phyloP scores from a whole-genome alignment of 2,113 vertebrate genomes.

The Gobio gobio region DNA sequence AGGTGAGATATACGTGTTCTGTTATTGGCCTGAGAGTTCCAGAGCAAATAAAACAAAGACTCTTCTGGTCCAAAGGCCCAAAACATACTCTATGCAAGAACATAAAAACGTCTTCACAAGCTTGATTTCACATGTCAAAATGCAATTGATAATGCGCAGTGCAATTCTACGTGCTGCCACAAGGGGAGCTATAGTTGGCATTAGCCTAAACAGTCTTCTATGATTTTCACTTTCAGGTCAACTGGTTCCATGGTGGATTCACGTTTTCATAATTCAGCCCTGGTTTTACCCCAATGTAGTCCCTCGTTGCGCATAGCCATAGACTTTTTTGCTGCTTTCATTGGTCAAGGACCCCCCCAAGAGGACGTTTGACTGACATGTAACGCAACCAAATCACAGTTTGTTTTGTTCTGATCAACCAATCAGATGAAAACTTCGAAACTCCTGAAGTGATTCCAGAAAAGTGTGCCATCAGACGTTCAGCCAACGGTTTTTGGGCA shows the following conservation, averaged over 20 bases:
- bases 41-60: constrained; percentile 22
- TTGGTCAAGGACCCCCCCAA: too few relatives aligned
- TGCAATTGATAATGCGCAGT: not conserved
- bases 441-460: too few relatives aligned
- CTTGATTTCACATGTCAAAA: not conserved
- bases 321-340: too few relatives aligned
- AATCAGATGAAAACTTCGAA: too few relatives aligned
- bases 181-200: not conserved
- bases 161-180: not conserved
- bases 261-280: not conserved
- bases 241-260: not conserved
- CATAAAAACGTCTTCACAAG: not conserved
- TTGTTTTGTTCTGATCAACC: too few relatives aligned
- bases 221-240: not conserved
- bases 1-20: not conserved
- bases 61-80: constrained; percentile 78
- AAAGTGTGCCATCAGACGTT: too few relatives aligned
- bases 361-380: too few relatives aligned
- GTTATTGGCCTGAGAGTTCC: not conserved
- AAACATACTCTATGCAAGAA: not conserved
- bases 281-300: too few relatives aligned
- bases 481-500: too few relatives aligned
- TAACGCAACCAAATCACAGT: too few relatives aligned
- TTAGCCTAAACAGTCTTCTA: not conserved
- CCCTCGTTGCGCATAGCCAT: too few relatives aligned